These are phyloP conservation scores for Etheostoma perlongum DNA, from an alignment of 2,797 vertebrate genomes.

Conservation along the genomic window DNA sequence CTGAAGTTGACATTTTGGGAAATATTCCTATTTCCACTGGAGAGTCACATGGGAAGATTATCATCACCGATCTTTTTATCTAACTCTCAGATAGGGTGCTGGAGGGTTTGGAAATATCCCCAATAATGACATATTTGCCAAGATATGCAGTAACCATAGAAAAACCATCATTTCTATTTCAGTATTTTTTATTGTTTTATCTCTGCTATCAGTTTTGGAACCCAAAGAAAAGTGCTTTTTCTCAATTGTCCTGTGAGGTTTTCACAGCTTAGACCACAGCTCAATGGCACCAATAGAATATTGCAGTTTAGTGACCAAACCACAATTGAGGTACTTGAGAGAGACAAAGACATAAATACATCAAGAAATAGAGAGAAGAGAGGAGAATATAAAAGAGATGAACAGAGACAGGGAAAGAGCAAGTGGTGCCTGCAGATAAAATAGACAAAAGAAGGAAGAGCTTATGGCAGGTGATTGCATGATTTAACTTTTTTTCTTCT, in stretches of 20 bases:
- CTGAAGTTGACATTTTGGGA: too few species aligned
- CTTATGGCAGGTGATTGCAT: conserved; percentile 2
- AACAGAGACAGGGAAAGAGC: conserved; percentile 19
- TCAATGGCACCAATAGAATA: conserved; percentile 32
- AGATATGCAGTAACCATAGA: background rate
- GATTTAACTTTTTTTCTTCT: conserved; percentile 34
- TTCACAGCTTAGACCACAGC: conserved; percentile 14
- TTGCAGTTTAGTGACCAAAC: conserved; percentile 43
- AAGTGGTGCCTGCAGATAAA: conserved; percentile 4
- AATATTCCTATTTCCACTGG: too few species aligned
- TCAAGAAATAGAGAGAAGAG: conserved; percentile 10
- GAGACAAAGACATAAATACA: conserved; percentile 21
- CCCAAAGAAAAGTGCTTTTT: background rate
- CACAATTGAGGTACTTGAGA: conserved; percentile 6
- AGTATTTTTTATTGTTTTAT: conserved; percentile 2
- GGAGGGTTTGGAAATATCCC: background rate
- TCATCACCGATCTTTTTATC: background rate
- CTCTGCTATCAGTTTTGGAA: background rate
- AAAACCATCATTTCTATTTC: background rate
- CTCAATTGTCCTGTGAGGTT: background rate
- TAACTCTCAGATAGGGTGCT: background rate
- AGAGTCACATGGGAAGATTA: too few species aligned
- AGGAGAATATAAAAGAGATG: conserved; percentile 12
- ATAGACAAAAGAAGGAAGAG: conserved; percentile 1
- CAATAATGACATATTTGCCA: background rate